Evolutionary conservation across 1,140 invertebrate species (phyloP).

Genomic region (Papilio machaon): DNA sequence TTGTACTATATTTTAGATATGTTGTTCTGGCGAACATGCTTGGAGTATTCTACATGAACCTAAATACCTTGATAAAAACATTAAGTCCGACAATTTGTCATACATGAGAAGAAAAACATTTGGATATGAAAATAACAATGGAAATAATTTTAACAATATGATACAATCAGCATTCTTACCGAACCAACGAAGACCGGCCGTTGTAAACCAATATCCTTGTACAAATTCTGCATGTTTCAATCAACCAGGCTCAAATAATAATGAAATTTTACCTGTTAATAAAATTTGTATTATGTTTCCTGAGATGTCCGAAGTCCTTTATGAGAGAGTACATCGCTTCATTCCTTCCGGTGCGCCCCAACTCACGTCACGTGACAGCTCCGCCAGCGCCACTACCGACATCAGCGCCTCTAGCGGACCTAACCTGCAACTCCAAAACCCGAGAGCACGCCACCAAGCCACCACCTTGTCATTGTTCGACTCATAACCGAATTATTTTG

Average conservation of each 20-base stretch:
- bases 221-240: not conserved
- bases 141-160: not conserved
- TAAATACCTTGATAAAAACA: not conserved
- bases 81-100: not conserved
- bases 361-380: too few relatives aligned
- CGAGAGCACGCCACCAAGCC: too few relatives aligned
- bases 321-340: too few relatives aligned
- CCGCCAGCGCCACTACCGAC: too few relatives aligned
- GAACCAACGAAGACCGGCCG: not conserved
- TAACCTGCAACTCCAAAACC: too few relatives aligned
- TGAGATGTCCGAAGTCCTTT: too few relatives aligned
- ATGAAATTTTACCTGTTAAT: too few relatives aligned
- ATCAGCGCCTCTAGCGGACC: too few relatives aligned
- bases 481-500: too few relatives aligned
- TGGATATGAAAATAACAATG: not conserved
- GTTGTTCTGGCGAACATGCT: slow-evolving; percentile 46
- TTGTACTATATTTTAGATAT: slow-evolving; percentile 44
- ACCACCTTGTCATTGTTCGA: too few relatives aligned
- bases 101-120: not conserved
- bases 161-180: not conserved
- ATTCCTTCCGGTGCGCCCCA: too few relatives aligned
- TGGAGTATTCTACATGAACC: slow-evolving; percentile 31
- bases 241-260: not conserved
- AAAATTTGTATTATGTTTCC: too few relatives aligned
- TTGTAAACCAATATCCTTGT: not conserved